These are phyloP conservation scores for Cephus spinipes DNA, from an alignment of 2,888 invertebrate genomes.

Conservation along the genomic window DNA sequence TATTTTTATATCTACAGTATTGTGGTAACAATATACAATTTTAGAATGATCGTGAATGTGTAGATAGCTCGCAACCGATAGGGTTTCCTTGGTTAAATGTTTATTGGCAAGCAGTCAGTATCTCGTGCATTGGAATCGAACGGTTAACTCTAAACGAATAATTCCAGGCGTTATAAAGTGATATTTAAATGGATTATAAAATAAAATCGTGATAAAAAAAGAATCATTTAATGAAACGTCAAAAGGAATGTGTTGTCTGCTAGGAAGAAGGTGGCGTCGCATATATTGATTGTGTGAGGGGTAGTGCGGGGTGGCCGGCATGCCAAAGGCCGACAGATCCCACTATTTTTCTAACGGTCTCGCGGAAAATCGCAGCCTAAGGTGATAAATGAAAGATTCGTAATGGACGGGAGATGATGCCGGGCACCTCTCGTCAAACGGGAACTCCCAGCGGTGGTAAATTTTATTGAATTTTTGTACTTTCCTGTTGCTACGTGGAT, in stretches of 20 bases:
- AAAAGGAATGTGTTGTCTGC: slow-evolving; percentile 13
- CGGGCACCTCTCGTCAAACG: slow-evolving; percentile 57
- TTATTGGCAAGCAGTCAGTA: neutral
- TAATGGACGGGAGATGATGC: slow-evolving; percentile 62
- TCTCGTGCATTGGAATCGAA: neutral
- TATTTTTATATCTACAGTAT: neutral
- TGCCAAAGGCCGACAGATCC: slow-evolving; percentile 53
- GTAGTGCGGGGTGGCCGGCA: slow-evolving; percentile 56
- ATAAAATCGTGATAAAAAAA: neutral
- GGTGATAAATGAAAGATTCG: slow-evolving; percentile 35
- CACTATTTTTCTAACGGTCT: slow-evolving; percentile 59
- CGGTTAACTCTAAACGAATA: neutral
- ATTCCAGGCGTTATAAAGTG: neutral
- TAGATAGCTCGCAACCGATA: neutral
- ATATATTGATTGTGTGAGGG: slow-evolving; percentile 23
- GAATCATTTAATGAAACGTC: neutral
- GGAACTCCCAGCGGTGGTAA: slow-evolving; percentile 61
- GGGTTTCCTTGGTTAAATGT: neutral
- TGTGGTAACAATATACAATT: neutral
- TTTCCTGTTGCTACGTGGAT: neutral
- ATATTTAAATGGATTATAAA: neutral
- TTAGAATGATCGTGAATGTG: neutral
- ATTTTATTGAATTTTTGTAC: slow-evolving; percentile 14
- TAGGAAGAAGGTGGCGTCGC: slow-evolving; percentile 42
- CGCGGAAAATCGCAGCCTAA: slow-evolving; percentile 33